A percentile compares a stretch with the other conserved stretches of the same genome.
Evolutionary conservation across 2,888 invertebrate species (phyloP).

Genomic region (Nymphalis urticae): DNA sequence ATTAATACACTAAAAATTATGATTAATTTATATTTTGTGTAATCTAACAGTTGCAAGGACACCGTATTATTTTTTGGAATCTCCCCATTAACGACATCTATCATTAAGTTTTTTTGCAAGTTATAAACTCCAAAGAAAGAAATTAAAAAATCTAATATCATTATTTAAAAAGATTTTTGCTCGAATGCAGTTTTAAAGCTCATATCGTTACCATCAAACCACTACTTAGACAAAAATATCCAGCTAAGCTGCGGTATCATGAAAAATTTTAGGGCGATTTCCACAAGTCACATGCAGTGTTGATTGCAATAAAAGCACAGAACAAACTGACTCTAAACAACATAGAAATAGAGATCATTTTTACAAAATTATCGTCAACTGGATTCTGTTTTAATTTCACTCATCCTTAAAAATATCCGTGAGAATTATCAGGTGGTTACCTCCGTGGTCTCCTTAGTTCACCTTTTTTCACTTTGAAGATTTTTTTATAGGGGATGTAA

Average conservation of each 20-base stretch:
- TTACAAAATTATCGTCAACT: slow-evolving; percentile 10
- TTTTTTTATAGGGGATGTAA: slow-evolving; percentile 50
- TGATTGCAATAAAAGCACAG: slow-evolving; percentile 11
- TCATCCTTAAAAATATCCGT: slow-evolving; percentile 43
- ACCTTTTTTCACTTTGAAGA: slow-evolving; percentile 57
- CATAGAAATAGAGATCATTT: slow-evolving; percentile 7
- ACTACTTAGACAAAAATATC: slow-evolving; percentile 14
- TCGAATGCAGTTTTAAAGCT: background rate
- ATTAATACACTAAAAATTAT: too few relatives aligned
- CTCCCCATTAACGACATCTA: too few relatives aligned
- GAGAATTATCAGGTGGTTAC: slow-evolving; percentile 44
- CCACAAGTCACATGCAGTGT: slow-evolving; percentile 28
- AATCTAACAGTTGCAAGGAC: too few relatives aligned
- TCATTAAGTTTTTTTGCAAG: too few relatives aligned
- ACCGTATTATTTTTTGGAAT: too few relatives aligned
- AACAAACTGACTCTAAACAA: background rate
- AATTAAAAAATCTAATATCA: too few relatives aligned
- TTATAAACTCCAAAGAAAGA: too few relatives aligned
- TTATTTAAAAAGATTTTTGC: too few relatives aligned
- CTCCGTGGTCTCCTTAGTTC: slow-evolving; percentile 38
- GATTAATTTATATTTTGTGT: too few relatives aligned
- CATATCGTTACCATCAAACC: background rate
- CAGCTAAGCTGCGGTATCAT: slow-evolving; percentile 22
- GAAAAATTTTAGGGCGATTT: slow-evolving; percentile 22
- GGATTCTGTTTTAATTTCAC: slow-evolving; percentile 38